phyloP scores from a whole-genome alignment of 2,888 invertebrate species.

The Alviniconcha strummeri region DNA sequence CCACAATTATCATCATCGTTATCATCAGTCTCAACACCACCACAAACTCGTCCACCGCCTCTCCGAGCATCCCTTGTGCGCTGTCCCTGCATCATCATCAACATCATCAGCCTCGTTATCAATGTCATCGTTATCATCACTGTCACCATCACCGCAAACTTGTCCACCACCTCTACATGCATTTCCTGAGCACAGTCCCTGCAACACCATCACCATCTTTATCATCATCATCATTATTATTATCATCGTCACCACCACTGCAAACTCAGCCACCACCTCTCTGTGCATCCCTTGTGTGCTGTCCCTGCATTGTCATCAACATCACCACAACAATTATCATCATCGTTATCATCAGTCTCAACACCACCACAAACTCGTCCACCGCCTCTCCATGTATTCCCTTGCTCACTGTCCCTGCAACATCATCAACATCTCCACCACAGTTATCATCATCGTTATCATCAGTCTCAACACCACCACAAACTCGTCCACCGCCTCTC shows the following conservation, averaged over 20 bases:
- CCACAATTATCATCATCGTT: no score
- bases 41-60: not conserved
- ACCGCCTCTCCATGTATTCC: not conserved
- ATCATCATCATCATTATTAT: not conserved
- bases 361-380: not conserved
- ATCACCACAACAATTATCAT: not conserved
- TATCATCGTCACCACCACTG: not conserved
- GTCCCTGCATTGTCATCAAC: slow-evolving; percentile 51
- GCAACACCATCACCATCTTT: no score
- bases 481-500: not conserved
- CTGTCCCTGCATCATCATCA: not conserved
- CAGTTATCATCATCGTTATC: not conserved
- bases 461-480: no score
- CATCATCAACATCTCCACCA: not conserved
- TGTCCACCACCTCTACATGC: not conserved
- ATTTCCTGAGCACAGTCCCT: no score
- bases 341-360: not conserved
- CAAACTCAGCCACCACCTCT: not conserved
- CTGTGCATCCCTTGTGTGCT: slow-evolving; percentile 31
- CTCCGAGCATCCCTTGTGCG: no score
- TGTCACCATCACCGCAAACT: not conserved
- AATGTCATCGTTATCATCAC: not conserved
- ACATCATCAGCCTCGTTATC: not conserved
- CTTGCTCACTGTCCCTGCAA: no score
- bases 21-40: no score